phyloP scores from a whole-genome alignment of 2,797 vertebrate species.

The Sebastes itinus region DNA sequence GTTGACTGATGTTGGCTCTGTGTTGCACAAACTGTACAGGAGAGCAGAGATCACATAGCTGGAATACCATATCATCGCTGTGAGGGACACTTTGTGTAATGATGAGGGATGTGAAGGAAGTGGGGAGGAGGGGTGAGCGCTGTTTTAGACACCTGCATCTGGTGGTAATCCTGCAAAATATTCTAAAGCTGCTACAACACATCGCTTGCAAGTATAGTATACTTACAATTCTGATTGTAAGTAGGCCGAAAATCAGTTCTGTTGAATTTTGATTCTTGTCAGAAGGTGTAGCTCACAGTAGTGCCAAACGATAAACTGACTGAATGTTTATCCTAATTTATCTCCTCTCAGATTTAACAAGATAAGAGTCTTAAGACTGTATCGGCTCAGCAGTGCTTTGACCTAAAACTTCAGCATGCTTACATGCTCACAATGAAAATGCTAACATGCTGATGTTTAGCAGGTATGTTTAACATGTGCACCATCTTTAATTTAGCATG shows the following conservation, averaged over 20 bases:
- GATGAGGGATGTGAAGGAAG: neutral
- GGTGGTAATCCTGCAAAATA: neutral
- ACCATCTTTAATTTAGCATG: neutral
- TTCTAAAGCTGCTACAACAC: neutral
- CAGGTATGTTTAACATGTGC: neutral
- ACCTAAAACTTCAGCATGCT: neutral
- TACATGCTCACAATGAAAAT: neutral
- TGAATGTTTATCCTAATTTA: no score
- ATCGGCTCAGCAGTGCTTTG: neutral
- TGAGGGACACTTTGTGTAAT: neutral
- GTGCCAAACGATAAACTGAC: rapidly evolving
- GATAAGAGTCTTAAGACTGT: neutral
- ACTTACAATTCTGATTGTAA: neutral
- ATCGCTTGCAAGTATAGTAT: neutral
- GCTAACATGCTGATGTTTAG: neutral
- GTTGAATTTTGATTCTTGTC: no score
- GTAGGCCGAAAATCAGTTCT: neutral
- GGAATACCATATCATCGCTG: neutral
- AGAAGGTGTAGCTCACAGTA: no score
- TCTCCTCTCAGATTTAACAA: neutral
- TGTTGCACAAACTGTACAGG: neutral
- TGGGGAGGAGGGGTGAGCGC: neutral
- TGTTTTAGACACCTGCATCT: neutral
- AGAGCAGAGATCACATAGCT: slow-evolving; percentile 11
- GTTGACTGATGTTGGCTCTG: neutral